Base-by-base conservation (phyloP, 2,113 vertebrate species). In the Percopsis transmontana region DNA sequence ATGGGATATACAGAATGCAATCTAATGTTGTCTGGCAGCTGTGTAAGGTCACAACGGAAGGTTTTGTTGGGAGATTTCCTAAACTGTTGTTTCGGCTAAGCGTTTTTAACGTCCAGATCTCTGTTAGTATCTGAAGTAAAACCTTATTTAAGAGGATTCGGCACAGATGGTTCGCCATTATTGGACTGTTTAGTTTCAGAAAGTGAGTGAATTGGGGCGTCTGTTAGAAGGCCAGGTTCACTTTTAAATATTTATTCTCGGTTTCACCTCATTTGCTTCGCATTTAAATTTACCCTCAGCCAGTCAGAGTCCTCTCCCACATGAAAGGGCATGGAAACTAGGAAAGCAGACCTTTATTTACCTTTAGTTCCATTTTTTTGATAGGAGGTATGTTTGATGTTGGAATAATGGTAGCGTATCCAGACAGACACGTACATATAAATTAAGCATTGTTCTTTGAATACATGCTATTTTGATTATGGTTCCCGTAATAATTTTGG, bases 121-220 rank as follows among this genome's bases (percentile, higher is more conserved):
- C 70, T 80, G 83, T 62, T 54, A 65, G 58, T 70, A 76, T 64
- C 61, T 18, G 76, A 79, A 74, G 84, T 88, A 85, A 88, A 90
- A 79, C 27, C 76, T 63, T 64, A 60, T 89, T 83, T 88, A 91
- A 91, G 85, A 87, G 89, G 91, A 90, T 91, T 90, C 66, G 0
- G 71, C 76, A 66, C 87, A 90, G 87, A 89, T 91, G 88, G 88
- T 40, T 51, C 77, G 66, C 83, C 74, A 88, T 89, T 91, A 87
- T 89, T 87, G 54, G 74, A 72, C 72, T 19, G 79, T 85, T 77
- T 84, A 75, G 87, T 82, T 76, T 85, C 71, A 77, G 62, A 76
- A 77, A 86, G 79, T 15, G 58, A 71, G 68, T 71, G 61, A 83
- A 78, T 40, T 44, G 56, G 52, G 59, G 40, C 72, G 64, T 27